Conservation (phyloP, 2,113 vertebrate species). For the Sinocyclocheilus maitianheensis region DNA sequence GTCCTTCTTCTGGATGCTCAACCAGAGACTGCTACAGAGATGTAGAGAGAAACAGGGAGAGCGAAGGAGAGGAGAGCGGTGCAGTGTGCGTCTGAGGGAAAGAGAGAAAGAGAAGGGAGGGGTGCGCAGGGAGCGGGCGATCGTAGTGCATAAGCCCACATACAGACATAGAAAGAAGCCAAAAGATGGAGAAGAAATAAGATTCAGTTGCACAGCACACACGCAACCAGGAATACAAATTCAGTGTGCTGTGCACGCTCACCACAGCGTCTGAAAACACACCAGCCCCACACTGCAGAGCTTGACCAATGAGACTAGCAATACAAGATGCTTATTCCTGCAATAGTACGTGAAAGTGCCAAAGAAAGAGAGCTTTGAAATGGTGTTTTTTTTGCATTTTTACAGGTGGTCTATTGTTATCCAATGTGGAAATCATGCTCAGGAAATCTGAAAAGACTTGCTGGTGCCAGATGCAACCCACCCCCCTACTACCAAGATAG, state of each 20-base stretch:
- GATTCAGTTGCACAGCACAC: constrained; percentile 37
- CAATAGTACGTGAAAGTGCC: constrained; percentile 51
- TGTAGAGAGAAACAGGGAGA: constrained; percentile 43
- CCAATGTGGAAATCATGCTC: constrained; percentile 19
- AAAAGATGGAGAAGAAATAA: constrained; percentile 48
- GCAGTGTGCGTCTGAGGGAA: constrained; percentile 57
- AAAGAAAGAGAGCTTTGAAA: constrained; percentile 21
- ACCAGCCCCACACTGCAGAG: constrained; percentile 67
- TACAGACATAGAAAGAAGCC: constrained; percentile 65
- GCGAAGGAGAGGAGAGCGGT: constrained; percentile 45
- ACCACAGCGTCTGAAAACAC: constrained; percentile 66
- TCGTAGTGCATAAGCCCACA: constrained; percentile 49
- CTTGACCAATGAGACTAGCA: constrained; percentile 56
- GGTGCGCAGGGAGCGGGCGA: constrained; percentile 41
- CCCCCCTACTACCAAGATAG: constrained; percentile 15
- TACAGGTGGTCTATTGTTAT: constrained; percentile 25
- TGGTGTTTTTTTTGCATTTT: background rate
- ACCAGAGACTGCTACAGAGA: constrained; percentile 67
- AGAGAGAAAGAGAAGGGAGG: constrained; percentile 47
- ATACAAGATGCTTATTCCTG: constrained; percentile 45
- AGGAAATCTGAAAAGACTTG: constrained; percentile 58
- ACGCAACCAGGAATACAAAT: constrained; percentile 67
- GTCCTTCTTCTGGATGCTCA: constrained; percentile 69
- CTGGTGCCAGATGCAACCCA: constrained; percentile 44
- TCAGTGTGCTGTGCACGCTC: constrained; percentile 62